These are phyloP conservation scores for Perdita meconis DNA, from an alignment of 2,888 invertebrate genomes.

Conservation along the genomic window DNA sequence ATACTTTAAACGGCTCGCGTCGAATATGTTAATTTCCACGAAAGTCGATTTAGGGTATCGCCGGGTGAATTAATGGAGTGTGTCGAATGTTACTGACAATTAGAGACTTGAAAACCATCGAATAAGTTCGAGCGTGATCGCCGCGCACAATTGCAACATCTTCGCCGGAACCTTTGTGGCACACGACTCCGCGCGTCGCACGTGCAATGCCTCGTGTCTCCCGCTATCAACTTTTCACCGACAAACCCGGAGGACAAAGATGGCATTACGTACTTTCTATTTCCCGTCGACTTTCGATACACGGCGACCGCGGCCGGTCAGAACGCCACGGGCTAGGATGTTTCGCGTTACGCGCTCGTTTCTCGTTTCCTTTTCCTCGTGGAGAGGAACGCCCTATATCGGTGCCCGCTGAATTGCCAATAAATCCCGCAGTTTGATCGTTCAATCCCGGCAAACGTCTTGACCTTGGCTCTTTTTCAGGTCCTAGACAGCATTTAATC, in stretches of 20 bases:
- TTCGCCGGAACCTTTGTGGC: conserved; percentile 30
- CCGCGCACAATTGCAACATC: conserved; percentile 30
- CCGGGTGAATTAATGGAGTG: background rate
- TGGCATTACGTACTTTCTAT: conserved; percentile 50
- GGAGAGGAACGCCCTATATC: conserved; percentile 51
- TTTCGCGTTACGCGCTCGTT: conserved; percentile 29
- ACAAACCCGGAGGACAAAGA: conserved; percentile 46
- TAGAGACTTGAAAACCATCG: background rate
- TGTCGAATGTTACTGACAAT: background rate
- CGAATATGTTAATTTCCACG: background rate
- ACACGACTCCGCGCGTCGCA: conserved; percentile 26
- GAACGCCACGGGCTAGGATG: conserved; percentile 28
- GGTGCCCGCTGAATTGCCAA: conserved; percentile 47
- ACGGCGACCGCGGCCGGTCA: conserved; percentile 22
- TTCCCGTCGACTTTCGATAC: conserved; percentile 53
- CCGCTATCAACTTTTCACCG: conserved; percentile 44
- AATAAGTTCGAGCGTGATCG: conserved; percentile 7
- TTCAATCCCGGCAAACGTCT: conserved; percentile 50
- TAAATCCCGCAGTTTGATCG: conserved; percentile 45
- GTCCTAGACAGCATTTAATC: conserved; percentile 74
- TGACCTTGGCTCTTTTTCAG: conserved; percentile 62
- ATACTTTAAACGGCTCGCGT: too few species aligned
- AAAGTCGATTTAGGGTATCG: background rate
- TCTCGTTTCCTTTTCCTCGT: conserved; percentile 47
- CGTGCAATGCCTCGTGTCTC: conserved; percentile 38